Evolutionary conservation across 2,797 vertebrate species (phyloP).

Genomic region (Notamacropus eugenii): DNA sequence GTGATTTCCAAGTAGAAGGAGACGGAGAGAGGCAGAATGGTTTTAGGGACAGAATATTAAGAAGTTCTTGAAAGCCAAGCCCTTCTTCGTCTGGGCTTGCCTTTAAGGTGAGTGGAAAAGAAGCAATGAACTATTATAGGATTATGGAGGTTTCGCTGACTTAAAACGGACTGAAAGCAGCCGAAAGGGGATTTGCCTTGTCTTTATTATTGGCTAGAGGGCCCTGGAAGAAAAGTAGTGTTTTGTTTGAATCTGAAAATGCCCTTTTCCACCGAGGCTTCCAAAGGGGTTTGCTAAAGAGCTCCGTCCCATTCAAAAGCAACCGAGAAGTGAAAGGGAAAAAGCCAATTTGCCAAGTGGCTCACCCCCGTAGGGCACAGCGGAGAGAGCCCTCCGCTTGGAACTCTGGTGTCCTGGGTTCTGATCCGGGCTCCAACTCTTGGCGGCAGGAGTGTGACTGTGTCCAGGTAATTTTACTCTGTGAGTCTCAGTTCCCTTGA

Average conservation of each 20-base stretch:
- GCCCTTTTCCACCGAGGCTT: conserved; percentile 90
- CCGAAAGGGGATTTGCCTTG: conserved; percentile 95
- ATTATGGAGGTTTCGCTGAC: conserved; percentile 97
- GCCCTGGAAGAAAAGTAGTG: conserved; percentile 92
- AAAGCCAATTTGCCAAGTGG: conserved; percentile 78
- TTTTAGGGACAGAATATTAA: conserved; percentile 88
- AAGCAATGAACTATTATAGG: conserved; percentile 93
- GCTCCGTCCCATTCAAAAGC: conserved; percentile 67
- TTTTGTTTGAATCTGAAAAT: conserved; percentile 89
- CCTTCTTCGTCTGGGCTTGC: conserved; percentile 93
- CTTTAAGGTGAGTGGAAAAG: conserved; percentile 91
- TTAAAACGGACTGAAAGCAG: conserved; percentile 96
- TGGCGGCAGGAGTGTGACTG: conserved; percentile 24
- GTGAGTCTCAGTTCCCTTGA: too few species aligned
- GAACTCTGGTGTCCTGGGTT: too few species aligned
- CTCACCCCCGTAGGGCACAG: not conserved
- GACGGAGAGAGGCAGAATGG: conserved; percentile 81
- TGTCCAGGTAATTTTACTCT: not conserved
- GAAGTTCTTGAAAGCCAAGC: conserved; percentile 89
- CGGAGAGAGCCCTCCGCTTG: not conserved
- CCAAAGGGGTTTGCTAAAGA: conserved; percentile 81
- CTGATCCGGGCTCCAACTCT: too few species aligned
- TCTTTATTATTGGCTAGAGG: conserved; percentile 94
- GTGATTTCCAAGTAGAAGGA: conserved; percentile 83
- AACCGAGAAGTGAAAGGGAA: conserved; percentile 81